These are phyloP conservation scores for Eulemur rufifrons DNA, from an alignment of 2,113 vertebrate species.

Conservation along the genomic window DNA sequence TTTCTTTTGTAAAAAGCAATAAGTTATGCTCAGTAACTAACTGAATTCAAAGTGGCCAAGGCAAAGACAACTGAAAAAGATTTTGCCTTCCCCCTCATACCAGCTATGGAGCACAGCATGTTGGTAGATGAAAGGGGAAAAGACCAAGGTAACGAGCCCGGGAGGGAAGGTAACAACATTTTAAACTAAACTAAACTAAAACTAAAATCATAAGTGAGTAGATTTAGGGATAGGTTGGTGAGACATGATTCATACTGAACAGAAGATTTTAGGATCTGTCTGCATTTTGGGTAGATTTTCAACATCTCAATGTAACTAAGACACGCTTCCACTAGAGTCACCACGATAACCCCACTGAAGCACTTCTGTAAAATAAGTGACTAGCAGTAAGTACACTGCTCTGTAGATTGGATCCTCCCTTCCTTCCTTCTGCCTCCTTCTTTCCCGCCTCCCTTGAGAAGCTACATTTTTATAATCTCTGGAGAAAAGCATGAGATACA, in stretches of 20 bases:
- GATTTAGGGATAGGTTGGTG: conserved; percentile 73
- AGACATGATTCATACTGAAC: conserved; percentile 76
- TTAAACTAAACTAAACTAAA: conserved; percentile 55
- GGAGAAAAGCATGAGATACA: conserved; percentile 71
- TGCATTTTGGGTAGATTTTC: conserved; percentile 72
- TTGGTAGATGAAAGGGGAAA: conserved; percentile 33
- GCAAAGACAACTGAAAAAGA: conserved; percentile 62
- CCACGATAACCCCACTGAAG: conserved; percentile 55
- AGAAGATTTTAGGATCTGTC: conserved; percentile 67
- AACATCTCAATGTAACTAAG: conserved; percentile 65
- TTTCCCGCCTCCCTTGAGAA: conserved; percentile 74
- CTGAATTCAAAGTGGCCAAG: conserved; percentile 79
- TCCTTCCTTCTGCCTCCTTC: neutral
- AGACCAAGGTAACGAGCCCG: conserved; percentile 8
- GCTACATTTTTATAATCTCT: conserved; percentile 77
- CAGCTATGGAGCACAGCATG: neutral
- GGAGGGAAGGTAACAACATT: conserved; percentile 38
- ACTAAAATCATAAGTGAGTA: conserved; percentile 77
- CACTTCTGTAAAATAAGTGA: conserved; percentile 32
- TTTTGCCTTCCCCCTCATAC: conserved; percentile 39
- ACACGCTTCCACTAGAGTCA: conserved; percentile 69
- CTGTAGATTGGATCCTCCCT: conserved; percentile 18
- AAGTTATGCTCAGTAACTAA: conserved; percentile 79
- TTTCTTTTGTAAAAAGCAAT: conserved; percentile 75
- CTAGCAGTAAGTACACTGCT: conserved; percentile 49